These are phyloP conservation scores for Lophotis ruficrista DNA, from an alignment of 2,113 vertebrate genomes.

Conservation along the genomic window DNA sequence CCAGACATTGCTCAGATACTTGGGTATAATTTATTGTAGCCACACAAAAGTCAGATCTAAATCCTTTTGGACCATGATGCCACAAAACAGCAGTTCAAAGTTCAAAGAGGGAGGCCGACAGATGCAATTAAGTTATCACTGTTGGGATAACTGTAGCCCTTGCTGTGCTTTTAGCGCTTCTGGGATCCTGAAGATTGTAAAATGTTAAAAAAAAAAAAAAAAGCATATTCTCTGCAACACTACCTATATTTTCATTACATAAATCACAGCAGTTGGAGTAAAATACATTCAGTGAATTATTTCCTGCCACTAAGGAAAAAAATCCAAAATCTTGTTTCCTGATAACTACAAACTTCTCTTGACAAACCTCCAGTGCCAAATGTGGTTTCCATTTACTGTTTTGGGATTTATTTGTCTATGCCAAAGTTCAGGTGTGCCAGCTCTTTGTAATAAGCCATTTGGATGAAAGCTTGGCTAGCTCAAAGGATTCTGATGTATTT, in stretches of 20 bases:
- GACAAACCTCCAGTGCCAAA: constrained; percentile 81
- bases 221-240: neutral
- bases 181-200: constrained; percentile 41
- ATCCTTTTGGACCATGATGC: constrained; percentile 71
- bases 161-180: constrained; percentile 43
- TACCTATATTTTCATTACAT: constrained; percentile 73
- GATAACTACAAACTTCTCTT: constrained; percentile 77
- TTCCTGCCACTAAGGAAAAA: constrained; percentile 77
- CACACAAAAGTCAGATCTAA: constrained; percentile 77
- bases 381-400: constrained; percentile 89
- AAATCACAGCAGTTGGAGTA: constrained; percentile 74
- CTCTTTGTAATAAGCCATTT: constrained; percentile 86
- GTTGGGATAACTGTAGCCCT: constrained; percentile 66
- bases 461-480: constrained; percentile 88
- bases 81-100: constrained; percentile 72
- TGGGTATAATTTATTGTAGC: constrained; percentile 80
- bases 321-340: constrained; percentile 79
- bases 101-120: constrained; percentile 77
- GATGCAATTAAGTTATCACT: constrained; percentile 75
- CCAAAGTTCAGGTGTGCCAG: constrained; percentile 88
- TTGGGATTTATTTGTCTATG: constrained; percentile 84
- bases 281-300: constrained; percentile 77
- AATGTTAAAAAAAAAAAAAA: neutral
- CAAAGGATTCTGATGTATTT: constrained; percentile 89
- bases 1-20: constrained; percentile 80